Evolutionary conservation across 1,140 invertebrate genomes (phyloP), one percentile per base, ranked within the genome.

Genomic region (Dufourea novaeangliae): DNA sequence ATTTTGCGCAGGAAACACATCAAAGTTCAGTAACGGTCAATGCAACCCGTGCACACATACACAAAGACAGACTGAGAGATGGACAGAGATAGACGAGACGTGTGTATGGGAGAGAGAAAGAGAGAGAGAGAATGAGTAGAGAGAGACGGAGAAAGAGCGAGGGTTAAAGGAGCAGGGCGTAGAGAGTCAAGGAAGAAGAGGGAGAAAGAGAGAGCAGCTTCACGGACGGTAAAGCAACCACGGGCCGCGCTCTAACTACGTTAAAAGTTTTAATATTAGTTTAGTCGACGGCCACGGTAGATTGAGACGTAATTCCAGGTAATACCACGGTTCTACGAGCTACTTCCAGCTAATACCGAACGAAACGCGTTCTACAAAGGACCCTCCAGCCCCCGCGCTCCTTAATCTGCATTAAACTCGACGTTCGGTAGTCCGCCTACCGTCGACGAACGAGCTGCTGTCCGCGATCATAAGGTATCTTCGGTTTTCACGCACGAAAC

Each of bases 191-290:
- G 34, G 70, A 50, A 62, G 70, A 73, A 68, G 68, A 39, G 63
- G 52, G 75, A 56, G 76, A 66, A 70, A 61, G 77, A 81, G 82
- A 87, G 85, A 82, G 86, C 70, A 88, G 87, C 87, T 90, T 91
- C 88, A 90, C 83, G 89, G 88, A 89, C 89, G 90, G 88, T 90
- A 90, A 92, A 91, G 90, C 89, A 92, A 91, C 90, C 89, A 88
- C 90, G 89, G 90, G 85, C 89, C 88, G 87, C 86, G 80, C 82
- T 86, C 90, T 93, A 93, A 93, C 91, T 92, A 92, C 89, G 91
- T 93, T 93, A 93, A 93, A 93, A 93, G 88, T 93, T 93, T 93
- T 93, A 93, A 93, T 93, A 93, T 93, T 92, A 93, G 91, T 93
- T 93, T 93, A 93, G 92, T 93, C 90, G 90, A 92, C 91, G 91